A percentile compares a stretch with the other conserved stretches of the same genome.
These are phyloP conservation scores for Notolabrus celidotus DNA, from an alignment of 2,797 vertebrate species.

Conservation along the genomic window DNA sequence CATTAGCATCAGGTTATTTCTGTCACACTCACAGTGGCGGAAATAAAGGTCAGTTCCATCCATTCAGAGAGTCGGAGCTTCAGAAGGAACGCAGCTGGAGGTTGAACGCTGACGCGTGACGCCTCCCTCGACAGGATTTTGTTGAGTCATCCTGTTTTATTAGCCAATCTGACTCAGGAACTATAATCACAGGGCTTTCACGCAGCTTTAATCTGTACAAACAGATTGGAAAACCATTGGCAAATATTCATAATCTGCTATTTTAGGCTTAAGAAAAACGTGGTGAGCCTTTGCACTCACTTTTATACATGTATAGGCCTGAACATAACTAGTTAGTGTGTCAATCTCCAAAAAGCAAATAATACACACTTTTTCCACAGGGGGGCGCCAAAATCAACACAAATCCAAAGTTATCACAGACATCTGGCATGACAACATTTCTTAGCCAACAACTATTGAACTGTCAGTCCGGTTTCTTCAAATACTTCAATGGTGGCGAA, in stretches of 20 bases:
- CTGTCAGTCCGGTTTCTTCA: no score
- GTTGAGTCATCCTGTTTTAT: constrained; percentile 1
- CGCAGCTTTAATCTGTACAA: background rate
- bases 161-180: constrained; percentile 1
- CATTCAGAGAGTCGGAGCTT: background rate
- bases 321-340: no score
- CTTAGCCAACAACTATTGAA: no score
- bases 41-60: background rate
- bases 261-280: no score
- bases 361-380: no score
- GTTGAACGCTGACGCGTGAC: background rate
- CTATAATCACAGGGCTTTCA: constrained; percentile 1
- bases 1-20: background rate
- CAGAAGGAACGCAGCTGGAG: background rate
- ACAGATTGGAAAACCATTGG: background rate
- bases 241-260: background rate
- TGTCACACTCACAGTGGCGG: background rate
- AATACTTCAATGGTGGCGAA: no score
- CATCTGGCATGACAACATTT: no score
- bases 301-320: no score
- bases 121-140: background rate
- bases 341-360: no score
- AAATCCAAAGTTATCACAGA: no score
- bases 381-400: no score
- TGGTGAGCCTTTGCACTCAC: no score